Evolutionary conservation across 2,797 vertebrate genomes (phyloP), one percentile per base, ranked within the genome.

Genomic region (Eidolon dupreanum): DNA sequence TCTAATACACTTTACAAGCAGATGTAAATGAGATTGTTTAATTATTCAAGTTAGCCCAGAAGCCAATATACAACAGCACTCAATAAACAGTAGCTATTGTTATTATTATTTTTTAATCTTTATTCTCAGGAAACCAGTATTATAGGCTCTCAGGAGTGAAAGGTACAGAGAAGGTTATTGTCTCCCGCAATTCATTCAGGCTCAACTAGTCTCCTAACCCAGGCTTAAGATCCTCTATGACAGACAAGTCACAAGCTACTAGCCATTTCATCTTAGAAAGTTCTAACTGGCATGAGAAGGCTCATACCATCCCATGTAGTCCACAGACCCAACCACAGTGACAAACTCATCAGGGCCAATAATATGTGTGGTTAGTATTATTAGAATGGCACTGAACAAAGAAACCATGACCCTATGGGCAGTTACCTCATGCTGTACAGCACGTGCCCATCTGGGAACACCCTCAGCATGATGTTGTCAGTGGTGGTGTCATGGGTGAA

Each of bases 401-500:
- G 33, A 83, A 61, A 12, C 28, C 4, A 2, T 1, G 20, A 31
- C 7, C 28, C 61, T 16, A 0, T 3, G 8, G 63, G 4, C 20
- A n/a, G 22, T 98, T 97, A 99, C 99, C 99, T 99, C 98, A 99
- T 98, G 97, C 99, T 99, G 98, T 99, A 99, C 55, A 99, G 99
- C 59, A 99, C 99, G 0, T 99, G 99, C 59, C 99, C 99, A 0
- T 99, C 99, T 0, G 99, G 99, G 93, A 99, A 99, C 53, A 99
- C 99, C 15, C 99, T 98, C 74, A 99, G 98, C 99, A 99, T 99
- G 98, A 99, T 99, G 97, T 99, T 99, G 74, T 99, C 99, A 0
- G 99, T 99, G 97, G 99, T 99, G 74, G 99, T 99, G 92, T 99
- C 99, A 0, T 99, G 99, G 97, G 99, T 99, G 97, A 99, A 99